Percentiles rank a stretch among this genome's conserved stretches.
phyloP scores from a whole-genome alignment of 2,113 vertebrate genomes.

The Nannospalax galili region DNA sequence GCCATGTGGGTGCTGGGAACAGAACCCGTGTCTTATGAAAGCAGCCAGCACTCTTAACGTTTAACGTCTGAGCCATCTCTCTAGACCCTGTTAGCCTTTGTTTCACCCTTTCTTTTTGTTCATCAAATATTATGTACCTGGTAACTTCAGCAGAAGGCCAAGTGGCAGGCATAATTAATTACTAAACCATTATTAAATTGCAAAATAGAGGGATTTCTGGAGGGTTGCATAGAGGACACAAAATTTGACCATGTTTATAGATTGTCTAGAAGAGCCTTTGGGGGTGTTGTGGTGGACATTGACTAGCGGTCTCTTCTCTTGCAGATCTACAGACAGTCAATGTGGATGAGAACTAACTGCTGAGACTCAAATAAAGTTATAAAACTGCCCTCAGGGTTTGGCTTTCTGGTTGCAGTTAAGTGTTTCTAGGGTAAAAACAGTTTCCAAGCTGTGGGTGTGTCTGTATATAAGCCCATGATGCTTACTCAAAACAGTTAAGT shows the following conservation, averaged over 20 bases:
- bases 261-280: accelerated
- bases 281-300: background rate
- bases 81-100: too few species aligned
- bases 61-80: too few species aligned
- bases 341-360: conserved; percentile 95
- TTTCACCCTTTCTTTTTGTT: background rate
- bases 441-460: background rate
- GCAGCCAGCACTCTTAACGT: too few species aligned
- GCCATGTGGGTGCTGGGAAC: too few species aligned
- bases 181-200: too few species aligned
- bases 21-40: too few species aligned
- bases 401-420: background rate
- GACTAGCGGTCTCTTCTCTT: conserved; percentile 50
- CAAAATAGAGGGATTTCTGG: background rate
- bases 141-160: background rate
- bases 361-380: conserved; percentile 84
- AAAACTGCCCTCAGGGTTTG: conserved; percentile 39
- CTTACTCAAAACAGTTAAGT: too few species aligned
- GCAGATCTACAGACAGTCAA: conserved; percentile 97
- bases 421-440: background rate
- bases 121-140: background rate
- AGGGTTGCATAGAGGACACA: background rate
- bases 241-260: background rate
- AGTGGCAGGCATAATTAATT: background rate
- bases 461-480: too few species aligned